phyloP scores from a whole-genome alignment of 2,113 vertebrate genomes.

The Heptranchias perlo region DNA sequence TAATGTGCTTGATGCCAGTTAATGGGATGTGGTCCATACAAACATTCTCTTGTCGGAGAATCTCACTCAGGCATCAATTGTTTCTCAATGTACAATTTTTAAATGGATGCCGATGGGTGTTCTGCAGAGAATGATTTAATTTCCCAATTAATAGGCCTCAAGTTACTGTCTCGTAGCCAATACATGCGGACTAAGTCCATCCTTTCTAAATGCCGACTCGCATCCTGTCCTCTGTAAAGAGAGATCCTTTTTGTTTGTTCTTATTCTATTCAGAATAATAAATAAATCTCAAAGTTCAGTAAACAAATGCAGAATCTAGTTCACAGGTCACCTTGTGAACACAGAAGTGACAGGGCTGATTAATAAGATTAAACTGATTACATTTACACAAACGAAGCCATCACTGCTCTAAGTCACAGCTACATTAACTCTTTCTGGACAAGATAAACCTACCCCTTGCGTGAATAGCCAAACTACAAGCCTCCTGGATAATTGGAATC shows the following conservation, averaged over 20 bases:
- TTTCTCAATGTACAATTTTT: background rate
- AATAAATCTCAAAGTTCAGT: constrained; percentile 9
- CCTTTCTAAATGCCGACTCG: background rate
- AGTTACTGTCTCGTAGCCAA: background rate
- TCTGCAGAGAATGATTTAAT: constrained; percentile 14
- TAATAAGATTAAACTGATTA: constrained; percentile 34
- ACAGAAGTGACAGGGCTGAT: background rate
- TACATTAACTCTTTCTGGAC: constrained; percentile 17
- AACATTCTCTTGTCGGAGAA: background rate
- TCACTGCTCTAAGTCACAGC: background rate
- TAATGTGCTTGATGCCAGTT: background rate
- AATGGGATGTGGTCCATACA: background rate
- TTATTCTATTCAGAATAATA: background rate
- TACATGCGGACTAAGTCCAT: background rate
- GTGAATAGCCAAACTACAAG: background rate
- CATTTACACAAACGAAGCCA: constrained; percentile 10
- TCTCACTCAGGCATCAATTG: background rate
- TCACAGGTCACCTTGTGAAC: constrained; percentile 16
- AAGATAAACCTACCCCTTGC: background rate
- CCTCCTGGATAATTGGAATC: background rate
- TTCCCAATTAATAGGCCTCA: constrained; percentile 3
- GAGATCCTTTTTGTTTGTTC: background rate
- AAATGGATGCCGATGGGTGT: background rate
- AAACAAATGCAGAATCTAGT: constrained; percentile 1
- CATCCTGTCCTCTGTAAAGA: background rate